Conservation (phyloP, 1,140 invertebrate genomes). For the Pseudobourletiella spinata region DNA sequence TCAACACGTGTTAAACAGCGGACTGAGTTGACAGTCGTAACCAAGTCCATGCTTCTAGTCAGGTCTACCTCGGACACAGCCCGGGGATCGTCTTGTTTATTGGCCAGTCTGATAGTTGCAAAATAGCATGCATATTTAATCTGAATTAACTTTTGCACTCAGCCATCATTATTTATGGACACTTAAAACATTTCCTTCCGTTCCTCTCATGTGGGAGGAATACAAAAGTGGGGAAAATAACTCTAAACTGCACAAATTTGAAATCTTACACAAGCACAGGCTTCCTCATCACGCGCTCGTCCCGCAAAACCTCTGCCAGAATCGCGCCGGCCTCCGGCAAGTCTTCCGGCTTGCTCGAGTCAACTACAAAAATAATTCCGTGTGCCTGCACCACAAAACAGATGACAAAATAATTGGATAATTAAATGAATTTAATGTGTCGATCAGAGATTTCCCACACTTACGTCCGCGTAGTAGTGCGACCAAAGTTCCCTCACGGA, state of each 20-base stretch:
- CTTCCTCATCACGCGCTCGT: conserved; percentile 12
- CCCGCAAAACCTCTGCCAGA: conserved; percentile 12
- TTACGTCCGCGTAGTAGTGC: conserved; percentile 23
- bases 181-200: too few species aligned
- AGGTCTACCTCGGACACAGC: conserved; percentile 8
- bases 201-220: too few species aligned
- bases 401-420: too few species aligned
- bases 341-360: conserved; percentile 11
- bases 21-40: conserved; percentile 9
- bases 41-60: conserved; percentile 7
- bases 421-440: too few species aligned
- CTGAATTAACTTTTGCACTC: too few species aligned
- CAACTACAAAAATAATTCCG: conserved; percentile 19
- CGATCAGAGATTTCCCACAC: too few species aligned
- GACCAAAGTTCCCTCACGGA: conserved; percentile 20
- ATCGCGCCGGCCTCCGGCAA: conserved; percentile 11
- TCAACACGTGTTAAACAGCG: conserved; percentile 7
- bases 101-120: conserved; percentile 14
- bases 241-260: too few species aligned
- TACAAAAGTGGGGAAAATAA: too few species aligned
- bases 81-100: conserved; percentile 12
- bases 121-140: too few species aligned
- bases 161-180: too few species aligned
- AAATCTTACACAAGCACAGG: conserved; percentile 21
- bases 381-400: conserved; percentile 10